phyloP scores from a whole-genome alignment of 2,888 invertebrate genomes.

The Calameuta filiformis region DNA sequence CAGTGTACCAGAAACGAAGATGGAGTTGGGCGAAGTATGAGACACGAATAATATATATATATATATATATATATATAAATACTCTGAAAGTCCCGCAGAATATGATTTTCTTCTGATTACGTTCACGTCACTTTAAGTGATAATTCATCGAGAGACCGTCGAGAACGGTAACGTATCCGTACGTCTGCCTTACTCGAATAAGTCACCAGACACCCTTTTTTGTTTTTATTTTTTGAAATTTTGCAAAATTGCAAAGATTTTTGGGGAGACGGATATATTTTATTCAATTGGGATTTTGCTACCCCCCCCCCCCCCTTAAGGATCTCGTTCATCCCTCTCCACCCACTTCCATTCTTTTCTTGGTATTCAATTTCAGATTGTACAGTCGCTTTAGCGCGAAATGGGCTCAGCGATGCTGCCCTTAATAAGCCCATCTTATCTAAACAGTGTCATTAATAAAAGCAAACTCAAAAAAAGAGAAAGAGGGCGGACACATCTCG shows the following conservation, averaged over 20 bases:
- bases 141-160: background rate
- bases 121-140: background rate
- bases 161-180: background rate
- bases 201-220: background rate
- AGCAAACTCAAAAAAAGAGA: slow-evolving; percentile 1
- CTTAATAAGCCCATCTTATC: slow-evolving; percentile 16
- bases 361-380: background rate
- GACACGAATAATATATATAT: background rate
- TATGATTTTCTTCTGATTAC: background rate
- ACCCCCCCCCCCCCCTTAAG: background rate
- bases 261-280: background rate
- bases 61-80: background rate
- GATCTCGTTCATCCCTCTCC: background rate
- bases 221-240: background rate
- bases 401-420: background rate
- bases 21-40: background rate
- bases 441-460: slow-evolving; percentile 19
- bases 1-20: background rate
- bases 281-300: background rate
- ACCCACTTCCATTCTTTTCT: background rate
- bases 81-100: background rate
- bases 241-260: background rate
- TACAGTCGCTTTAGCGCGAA: slow-evolving; percentile 5
- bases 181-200: background rate
- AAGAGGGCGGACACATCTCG: background rate